Base-by-base conservation (phyloP, 2,113 vertebrate species). In the Triplophysa tibetana region DNA sequence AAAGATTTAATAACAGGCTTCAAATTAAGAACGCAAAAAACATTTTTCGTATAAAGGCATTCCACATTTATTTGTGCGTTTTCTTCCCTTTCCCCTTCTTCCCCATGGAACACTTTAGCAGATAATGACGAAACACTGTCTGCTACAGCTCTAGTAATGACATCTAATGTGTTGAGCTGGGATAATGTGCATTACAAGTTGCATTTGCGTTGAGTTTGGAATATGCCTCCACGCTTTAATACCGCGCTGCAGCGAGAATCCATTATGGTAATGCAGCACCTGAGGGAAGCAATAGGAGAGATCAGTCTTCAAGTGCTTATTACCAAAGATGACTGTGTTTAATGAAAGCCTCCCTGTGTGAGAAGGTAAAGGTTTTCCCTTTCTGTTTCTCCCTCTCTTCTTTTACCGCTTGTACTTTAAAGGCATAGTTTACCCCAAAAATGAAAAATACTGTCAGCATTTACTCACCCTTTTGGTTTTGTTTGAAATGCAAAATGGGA, bases 241-340 rank as follows among this genome's bases (percentile, higher is more conserved):
- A 89, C 90, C 88, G 89, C 83, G 77, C 83, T 86, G 82, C 88
- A 89, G 89, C 85, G 88, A 91, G 87, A 90, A 90, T 88, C 88
- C 90, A 92, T 93, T 93, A 92, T 92, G 90, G 87, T 91, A 93
- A 93, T 91, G 88, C 80, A 41, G 89, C 90, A 93, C 93, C 91
- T 92, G 89, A 89, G 90, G 91, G 83, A 81, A 86, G 72, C 78
- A 50, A 78, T 52, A 81, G 70, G 81, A 85, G 84, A 82, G 69
- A 86, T 83, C 81, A 82, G 81, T 84, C 83, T 86, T 84, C 79
- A 80, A 84, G 83, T 82, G 85, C 81, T 85, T 85, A 81, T 83
- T 83, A 83, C 85, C 76, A 73, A 85, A 86, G 85, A 86, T 83
- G 85, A 85, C 81, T 76, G 83, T 81, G 81, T 86, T 86, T 86